These are phyloP conservation scores for Tauraco erythrolophus DNA, from an alignment of 2,113 vertebrate species.

Conservation along the genomic window DNA sequence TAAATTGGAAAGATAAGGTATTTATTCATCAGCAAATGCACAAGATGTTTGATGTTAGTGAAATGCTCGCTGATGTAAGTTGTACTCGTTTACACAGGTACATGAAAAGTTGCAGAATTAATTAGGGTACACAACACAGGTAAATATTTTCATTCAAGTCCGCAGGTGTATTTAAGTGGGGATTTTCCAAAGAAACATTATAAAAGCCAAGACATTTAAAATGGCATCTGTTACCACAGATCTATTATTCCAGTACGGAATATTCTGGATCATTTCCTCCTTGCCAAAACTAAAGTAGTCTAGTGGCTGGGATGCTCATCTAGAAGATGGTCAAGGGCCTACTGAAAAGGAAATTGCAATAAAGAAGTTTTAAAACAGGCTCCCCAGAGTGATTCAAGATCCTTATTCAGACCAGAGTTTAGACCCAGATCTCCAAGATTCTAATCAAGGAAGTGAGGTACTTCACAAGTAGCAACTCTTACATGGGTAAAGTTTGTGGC, in stretches of 20 bases:
- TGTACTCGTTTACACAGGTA: neutral
- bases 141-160: neutral
- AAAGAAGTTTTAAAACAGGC: neutral
- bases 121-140: neutral
- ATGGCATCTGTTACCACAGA: neutral
- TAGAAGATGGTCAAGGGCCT: neutral
- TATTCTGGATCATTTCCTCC: neutral
- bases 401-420: neutral
- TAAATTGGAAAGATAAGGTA: constrained; percentile 68
- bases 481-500: neutral
- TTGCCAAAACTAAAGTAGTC: neutral
- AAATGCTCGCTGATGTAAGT: neutral
- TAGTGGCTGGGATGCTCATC: neutral
- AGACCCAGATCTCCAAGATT: neutral
- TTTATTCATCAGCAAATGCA: neutral
- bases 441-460: neutral
- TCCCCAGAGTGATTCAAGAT: neutral
- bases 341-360: neutral
- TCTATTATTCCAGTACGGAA: neutral
- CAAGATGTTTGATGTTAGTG: neutral
- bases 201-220: neutral
- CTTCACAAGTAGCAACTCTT: neutral
- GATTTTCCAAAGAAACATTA: neutral
- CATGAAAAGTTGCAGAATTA: neutral
- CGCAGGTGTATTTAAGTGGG: neutral